Conservation (phyloP, 2,888 invertebrate genomes). For the Volucella inflata region DNA sequence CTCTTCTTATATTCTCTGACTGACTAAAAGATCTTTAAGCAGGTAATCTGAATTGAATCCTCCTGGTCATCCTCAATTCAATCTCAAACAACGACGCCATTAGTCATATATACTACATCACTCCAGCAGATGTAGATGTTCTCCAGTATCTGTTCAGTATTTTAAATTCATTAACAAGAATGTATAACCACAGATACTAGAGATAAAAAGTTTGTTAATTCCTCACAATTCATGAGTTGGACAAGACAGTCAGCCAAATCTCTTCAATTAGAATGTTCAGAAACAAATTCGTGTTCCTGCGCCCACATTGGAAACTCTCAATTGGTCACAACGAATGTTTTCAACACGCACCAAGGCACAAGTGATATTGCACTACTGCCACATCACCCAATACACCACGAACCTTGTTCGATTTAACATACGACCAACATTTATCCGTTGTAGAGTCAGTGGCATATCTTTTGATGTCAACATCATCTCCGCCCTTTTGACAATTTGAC, state of each 20-base stretch:
- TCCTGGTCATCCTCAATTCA: too few relatives aligned
- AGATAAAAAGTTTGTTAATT: constrained; percentile 45
- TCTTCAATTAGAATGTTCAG: constrained; percentile 68
- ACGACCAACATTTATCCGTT: constrained; percentile 53
- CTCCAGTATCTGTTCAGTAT: not conserved
- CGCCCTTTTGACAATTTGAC: constrained; percentile 66
- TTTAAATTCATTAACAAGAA: constrained; percentile 64
- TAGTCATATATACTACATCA: constrained; percentile 2
- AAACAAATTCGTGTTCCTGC: constrained; percentile 48
- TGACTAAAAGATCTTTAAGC: too few relatives aligned
- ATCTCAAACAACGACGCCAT: too few relatives aligned
- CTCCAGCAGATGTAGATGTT: constrained; percentile 1
- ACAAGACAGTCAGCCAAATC: constrained; percentile 6
- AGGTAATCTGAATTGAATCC: too few relatives aligned
- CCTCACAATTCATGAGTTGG: not conserved
- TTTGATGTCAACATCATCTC: constrained; percentile 66
- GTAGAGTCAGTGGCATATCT: constrained; percentile 55
- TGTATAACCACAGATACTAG: constrained; percentile 51
- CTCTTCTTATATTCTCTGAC: too few relatives aligned
- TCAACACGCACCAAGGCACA: constrained; percentile 52
- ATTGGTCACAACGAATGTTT: constrained; percentile 61
- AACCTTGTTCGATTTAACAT: constrained; percentile 66
- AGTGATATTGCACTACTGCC: not conserved
- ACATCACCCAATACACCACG: not conserved
- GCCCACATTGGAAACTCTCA: constrained; percentile 69